A percentile compares a stretch with the other conserved stretches of the same genome.
phyloP scores from a whole-genome alignment of 2,797 vertebrate species.

The Hylomyscus alleni region DNA sequence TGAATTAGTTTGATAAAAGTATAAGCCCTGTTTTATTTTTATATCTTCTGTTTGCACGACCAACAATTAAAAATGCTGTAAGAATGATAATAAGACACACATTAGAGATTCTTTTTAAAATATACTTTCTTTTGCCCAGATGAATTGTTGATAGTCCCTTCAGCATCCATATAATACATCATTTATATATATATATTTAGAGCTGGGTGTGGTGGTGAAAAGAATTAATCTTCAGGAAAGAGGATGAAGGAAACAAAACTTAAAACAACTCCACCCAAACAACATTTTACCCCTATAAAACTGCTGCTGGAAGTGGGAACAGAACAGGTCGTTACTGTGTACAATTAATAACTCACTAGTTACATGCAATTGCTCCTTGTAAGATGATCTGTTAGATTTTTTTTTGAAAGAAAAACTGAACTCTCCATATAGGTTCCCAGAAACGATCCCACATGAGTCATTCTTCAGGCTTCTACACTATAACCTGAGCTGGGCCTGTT shows the following conservation, averaged over 20 bases:
- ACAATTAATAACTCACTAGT: not conserved
- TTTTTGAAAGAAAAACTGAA: constrained; percentile 52
- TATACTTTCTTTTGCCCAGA: constrained; percentile 48
- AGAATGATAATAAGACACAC: constrained; percentile 56
- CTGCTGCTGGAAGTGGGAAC: not conserved
- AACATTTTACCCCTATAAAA: not conserved
- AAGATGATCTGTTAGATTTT: constrained; percentile 54
- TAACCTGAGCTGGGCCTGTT: not conserved
- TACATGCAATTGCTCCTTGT: constrained; percentile 9
- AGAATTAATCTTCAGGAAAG: not conserved
- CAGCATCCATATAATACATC: constrained; percentile 63
- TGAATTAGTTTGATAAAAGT: constrained; percentile 61
- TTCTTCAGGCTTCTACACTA: not conserved
- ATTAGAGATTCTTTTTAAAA: constrained; percentile 48
- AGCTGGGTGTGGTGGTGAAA: not conserved
- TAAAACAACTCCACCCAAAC: not conserved
- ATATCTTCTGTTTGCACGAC: constrained; percentile 69
- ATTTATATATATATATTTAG: constrained; percentile 21
- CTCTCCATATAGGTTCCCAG: not conserved
- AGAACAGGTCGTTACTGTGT: constrained; percentile 32
- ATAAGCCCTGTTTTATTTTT: constrained; percentile 76
- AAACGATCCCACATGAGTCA: not conserved
- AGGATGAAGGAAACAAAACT: not conserved
- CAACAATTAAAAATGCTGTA: constrained; percentile 56
- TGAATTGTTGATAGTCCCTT: constrained; percentile 45